Base-by-base conservation (phyloP, 2,797 vertebrate species). In the Argyrosomus regius region DNA sequence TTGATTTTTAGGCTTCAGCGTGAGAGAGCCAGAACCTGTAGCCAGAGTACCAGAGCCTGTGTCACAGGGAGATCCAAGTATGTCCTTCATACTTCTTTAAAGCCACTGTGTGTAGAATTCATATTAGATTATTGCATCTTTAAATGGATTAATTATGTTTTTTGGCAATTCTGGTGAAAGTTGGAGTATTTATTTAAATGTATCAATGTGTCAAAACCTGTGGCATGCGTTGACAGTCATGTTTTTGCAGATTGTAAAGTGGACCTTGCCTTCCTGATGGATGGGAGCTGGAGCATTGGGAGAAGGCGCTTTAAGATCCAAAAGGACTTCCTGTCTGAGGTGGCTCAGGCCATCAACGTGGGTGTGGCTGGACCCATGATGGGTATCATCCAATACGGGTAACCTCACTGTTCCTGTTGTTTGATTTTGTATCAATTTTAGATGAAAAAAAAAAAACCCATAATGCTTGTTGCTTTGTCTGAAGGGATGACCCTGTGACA, bases 321-420 rank as follows among this genome's bases (percentile, higher is more conserved):
- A 91, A 99, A 98, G 88, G 96, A 97, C 85, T 99, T 99, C 91
- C 93, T 99, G 52, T 78, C 87, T 13, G 96, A 97, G 0, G 79
- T 99, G 63, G 96, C 96, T 48, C 96, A 98, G 84, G 93, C 93
- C 61, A 96, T 99, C 18, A 96, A 97, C 53, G 87, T 99, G 0
- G 96, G 98, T 48, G 87, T 93, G 0, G 91, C 94, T 0, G 98
- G 98, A 49, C 97, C 98, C 53, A 96, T 99, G 93, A 97, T 99
- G 97, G 98, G 98, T 31, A 91, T 99, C 68, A 93, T 99, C 80
- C 98, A 99, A 89, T 99, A 98, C 0, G 98, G 98, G 98, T 99
- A 95, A 82, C 26, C 24, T 58, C 39, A 9, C 22, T 16, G 9
- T 6, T 39, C 24, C 26, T 18, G 2, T 53, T 26, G 31, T 6